Evolutionary conservation across 2,113 vertebrate genomes (phyloP), one percentile per base, ranked within the genome.

Genomic region (Coracopsis vasa): DNA sequence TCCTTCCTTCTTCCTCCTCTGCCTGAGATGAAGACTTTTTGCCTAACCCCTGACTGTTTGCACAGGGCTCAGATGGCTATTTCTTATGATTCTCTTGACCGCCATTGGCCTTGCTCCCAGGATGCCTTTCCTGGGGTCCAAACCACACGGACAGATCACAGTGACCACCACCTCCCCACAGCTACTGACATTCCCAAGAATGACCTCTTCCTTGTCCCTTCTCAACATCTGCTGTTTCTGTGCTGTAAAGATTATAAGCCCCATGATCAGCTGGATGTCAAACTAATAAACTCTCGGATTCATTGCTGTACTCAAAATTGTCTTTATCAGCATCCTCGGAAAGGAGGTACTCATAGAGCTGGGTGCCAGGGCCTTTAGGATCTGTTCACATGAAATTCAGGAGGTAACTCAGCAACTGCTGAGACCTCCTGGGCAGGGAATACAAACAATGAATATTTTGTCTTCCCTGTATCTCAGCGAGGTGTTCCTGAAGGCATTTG

Each of bases 121-220:
- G 33, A 8, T 72, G 37, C 29, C 14, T 71, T 45, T 93, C 27
- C 48, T 14, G 1, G 3, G 1, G 2, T 72, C 35, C 0, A 0
- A 73, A 53, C 21, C 25, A 19, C 74, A 45, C 2, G 20, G 35
- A 44, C 31, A 4, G 3, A 47, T 7, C 3, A 3, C 54, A 44
- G 14, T 42, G 37, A 42, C 31, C 39, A 64, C 21, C 53, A 58
- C 17, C 19, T 84, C 56, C 31, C 19, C 33, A 31, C 4, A 28
- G 29, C 7, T 75, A 31, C 64, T 81, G 44, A 47, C 18, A 17
- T 23, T 13, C 9, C 11, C 53, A 33, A 24, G 7, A 15, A 4
- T 25, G 18, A 29, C 16, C 11, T 50, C 18, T 70, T 70, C 25
- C 41, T 11, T 51, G 33, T 54, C 6, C 4, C 17, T 7, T 60